Evolutionary conservation across 2,113 vertebrate genomes (phyloP).

Genomic region (Phalacrocorax pelagicus): DNA sequence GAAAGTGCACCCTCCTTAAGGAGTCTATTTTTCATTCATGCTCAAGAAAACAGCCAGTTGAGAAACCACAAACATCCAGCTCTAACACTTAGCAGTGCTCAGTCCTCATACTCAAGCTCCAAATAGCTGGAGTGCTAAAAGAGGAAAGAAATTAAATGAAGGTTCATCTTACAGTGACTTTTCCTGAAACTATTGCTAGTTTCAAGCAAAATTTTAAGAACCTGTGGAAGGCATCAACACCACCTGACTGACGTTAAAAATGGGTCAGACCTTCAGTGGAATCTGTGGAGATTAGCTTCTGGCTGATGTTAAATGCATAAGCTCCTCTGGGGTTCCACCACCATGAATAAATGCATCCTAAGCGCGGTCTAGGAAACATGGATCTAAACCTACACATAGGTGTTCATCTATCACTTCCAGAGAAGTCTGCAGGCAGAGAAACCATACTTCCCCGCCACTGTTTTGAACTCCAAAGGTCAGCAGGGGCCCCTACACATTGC

Average conservation of each 20-base stretch:
- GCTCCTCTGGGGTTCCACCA: background rate
- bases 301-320: conserved; percentile 23
- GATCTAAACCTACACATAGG: background rate
- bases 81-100: background rate
- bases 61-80: background rate
- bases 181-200: background rate
- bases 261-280: background rate
- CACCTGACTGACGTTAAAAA: background rate
- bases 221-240: background rate
- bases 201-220: background rate
- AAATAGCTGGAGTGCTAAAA: background rate
- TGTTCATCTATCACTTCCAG: background rate
- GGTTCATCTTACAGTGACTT: background rate
- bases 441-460: background rate
- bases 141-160: rapidly evolving
- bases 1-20: background rate
- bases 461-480: background rate
- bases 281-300: background rate
- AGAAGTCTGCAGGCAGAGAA: background rate
- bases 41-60: background rate
- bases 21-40: background rate
- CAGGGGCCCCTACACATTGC: too few species aligned
- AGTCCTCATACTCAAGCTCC: background rate
- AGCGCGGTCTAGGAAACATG: background rate
- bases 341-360: conserved; percentile 24